phyloP scores from a whole-genome alignment of 1,140 invertebrate genomes.

The Procambarus clarkii region DNA sequence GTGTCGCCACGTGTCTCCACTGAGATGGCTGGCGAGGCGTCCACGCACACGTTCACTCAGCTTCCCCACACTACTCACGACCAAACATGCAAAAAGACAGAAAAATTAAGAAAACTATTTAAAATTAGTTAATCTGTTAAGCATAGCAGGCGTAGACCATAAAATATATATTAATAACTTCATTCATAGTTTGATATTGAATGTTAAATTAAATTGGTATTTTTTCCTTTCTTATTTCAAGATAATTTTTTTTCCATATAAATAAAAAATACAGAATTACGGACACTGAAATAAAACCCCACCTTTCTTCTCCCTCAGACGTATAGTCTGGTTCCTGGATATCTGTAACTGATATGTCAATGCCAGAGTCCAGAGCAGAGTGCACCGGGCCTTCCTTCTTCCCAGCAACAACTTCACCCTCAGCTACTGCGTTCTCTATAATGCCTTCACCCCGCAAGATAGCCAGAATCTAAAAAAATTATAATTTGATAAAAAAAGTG shows the following conservation, averaged over 20 bases:
- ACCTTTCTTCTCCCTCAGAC: conserved; percentile 37
- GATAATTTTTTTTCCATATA: too few relatives aligned
- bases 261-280: too few relatives aligned
- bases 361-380: conserved; percentile 39
- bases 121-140: too few relatives aligned
- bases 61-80: conserved; percentile 29
- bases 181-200: too few relatives aligned
- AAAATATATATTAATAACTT: too few relatives aligned
- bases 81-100: background rate
- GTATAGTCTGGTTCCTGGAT: conserved; percentile 29
- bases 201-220: too few relatives aligned
- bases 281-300: background rate
- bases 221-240: too few relatives aligned
- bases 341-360: conserved; percentile 51
- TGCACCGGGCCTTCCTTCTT: conserved; percentile 26
- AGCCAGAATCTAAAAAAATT: conserved; percentile 30
- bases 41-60: conserved; percentile 42
- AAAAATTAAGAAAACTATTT: background rate
- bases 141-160: too few relatives aligned
- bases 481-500: background rate
- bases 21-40: conserved; percentile 49
- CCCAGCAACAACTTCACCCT: background rate
- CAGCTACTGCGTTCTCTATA: background rate
- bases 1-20: conserved; percentile 62
- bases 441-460: conserved; percentile 31